phyloP scores from a whole-genome alignment of 2,113 vertebrate species.

The Scomber colias region DNA sequence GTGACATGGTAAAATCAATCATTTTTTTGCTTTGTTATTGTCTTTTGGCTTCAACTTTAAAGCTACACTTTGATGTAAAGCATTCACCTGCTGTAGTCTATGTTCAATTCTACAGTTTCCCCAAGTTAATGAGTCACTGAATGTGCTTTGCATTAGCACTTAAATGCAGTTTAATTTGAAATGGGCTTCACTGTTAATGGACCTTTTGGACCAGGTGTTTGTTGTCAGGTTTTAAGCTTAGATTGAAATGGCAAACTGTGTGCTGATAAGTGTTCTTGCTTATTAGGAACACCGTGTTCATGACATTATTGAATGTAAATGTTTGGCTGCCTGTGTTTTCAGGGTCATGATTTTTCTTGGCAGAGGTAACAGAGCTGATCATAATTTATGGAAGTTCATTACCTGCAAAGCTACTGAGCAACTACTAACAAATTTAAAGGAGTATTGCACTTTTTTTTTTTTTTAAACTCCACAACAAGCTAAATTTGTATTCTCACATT shows the following conservation, averaged over 20 bases:
- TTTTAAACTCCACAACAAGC: background rate
- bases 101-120: conserved; percentile 25
- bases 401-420: conserved; percentile 3
- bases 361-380: background rate
- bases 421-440: background rate
- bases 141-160: conserved; percentile 48
- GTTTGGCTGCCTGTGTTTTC: conserved; percentile 17
- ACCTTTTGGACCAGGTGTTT: conserved; percentile 40
- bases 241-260: conserved; percentile 17
- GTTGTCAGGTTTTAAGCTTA: conserved; percentile 16
- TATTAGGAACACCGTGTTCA: background rate
- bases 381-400: conserved; percentile 17
- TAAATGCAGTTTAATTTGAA: conserved; percentile 28
- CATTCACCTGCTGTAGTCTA: conserved; percentile 42
- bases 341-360: background rate
- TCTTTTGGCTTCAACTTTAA: background rate
- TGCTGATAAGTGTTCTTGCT: conserved; percentile 1
- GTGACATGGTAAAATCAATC: conserved; percentile 31
- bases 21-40: background rate
- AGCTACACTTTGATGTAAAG: conserved; percentile 50
- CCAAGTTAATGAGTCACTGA: conserved; percentile 32
- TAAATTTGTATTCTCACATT: background rate
- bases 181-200: conserved; percentile 17
- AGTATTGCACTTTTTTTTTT: background rate
- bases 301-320: conserved; percentile 46